phyloP scores from a whole-genome alignment of 2,797 vertebrate genomes.

The Hemitrygon akajei region DNA sequence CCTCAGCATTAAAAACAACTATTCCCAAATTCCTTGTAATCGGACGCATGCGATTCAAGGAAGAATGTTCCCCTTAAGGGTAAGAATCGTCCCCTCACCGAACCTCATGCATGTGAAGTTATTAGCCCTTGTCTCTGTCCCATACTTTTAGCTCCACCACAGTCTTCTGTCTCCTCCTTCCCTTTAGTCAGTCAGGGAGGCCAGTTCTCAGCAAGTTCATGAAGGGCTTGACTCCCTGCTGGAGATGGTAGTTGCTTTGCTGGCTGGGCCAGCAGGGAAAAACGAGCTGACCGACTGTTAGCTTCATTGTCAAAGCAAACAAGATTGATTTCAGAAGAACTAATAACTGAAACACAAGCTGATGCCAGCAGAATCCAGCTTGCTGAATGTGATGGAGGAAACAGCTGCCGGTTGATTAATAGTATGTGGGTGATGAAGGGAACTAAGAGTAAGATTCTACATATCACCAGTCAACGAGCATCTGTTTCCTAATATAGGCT shows the following conservation, averaged over 20 bases:
- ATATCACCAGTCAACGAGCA: constrained; percentile 19
- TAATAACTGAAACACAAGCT: not conserved
- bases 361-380: not conserved
- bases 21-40: not conserved
- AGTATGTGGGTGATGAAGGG: constrained; percentile 31
- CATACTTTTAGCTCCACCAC: not conserved
- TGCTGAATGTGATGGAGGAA: constrained; percentile 26
- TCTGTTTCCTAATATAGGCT: constrained; percentile 33
- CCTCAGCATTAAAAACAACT: not conserved
- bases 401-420: constrained; percentile 15
- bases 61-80: not conserved
- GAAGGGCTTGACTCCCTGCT: not conserved
- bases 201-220: not conserved
- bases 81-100: not conserved
- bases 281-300: not conserved
- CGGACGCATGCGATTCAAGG: not conserved
- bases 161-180: not conserved
- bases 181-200: not conserved
- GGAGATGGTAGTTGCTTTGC: not conserved
- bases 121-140: no score
- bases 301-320: not conserved
- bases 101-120: no score
- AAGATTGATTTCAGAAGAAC: not conserved
- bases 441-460: constrained; percentile 5
- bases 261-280: not conserved